Base-by-base conservation (phyloP, 2,113 vertebrate species). In the Lagenorhynchus albirostris region DNA sequence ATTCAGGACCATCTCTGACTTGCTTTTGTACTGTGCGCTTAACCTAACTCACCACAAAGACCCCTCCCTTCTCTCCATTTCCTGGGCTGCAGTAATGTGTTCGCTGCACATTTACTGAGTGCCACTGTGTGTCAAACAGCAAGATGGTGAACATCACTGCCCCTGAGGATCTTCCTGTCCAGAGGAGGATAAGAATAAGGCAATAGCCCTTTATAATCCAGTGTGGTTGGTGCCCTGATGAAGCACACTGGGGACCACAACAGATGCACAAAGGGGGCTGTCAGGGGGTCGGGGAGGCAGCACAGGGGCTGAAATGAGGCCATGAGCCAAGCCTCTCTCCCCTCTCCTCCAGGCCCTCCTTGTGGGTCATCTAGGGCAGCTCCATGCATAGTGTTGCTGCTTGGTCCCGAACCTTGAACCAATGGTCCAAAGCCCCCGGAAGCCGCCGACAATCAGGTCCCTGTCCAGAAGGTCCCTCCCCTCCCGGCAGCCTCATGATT, bases 401-500 rank as follows among this genome's bases (percentile, higher is more conserved):
- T 36, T 38, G 21, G 3, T 55, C 41, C 67, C 20, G 50, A 36
- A 47, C 58, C 17, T 55, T 26, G n/a, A 87, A 33, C 55, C 41
- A 68, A 5, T 5, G 8, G 60, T 17, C 8, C 20, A 65, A 90
- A 77, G 38, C 8, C 58, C 41, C 58, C 13, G 0, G 18, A 50
- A n/a, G 29, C 26, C 29, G 71, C 38, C 58, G 58, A 50, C 44
- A 38, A 84, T 62, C 89, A 62, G 73, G 23, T 58, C 53, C 17
- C 93, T 92, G 36, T 80, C 47, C n/a, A 70, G 60, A 82, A 82
- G 90, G 65, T 38, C 60, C 55, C 36, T 60, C 65, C 17, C 60
- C 38, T 89, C 80, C 50, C 44, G 36, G 77, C 36, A 74, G n/a
- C 95, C 65, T 83, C 31, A 0, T 76, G 90, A 97, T 94, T 97